Evolutionary conservation across 2,113 vertebrate species (phyloP).

Genomic region (Nicator chloris): DNA sequence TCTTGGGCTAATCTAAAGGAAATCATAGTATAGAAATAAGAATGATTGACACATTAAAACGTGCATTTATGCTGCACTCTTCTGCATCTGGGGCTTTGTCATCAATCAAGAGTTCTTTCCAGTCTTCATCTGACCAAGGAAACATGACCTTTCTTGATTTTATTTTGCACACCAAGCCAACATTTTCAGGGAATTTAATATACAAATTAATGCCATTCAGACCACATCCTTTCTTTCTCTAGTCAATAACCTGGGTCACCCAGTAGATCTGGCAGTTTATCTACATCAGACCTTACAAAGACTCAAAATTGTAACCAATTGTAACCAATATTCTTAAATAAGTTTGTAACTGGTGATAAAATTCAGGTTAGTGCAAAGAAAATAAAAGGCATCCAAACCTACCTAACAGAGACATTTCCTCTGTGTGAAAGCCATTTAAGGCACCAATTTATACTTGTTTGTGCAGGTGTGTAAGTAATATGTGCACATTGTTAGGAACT

Average conservation of each 20-base stretch:
- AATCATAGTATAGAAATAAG: neutral
- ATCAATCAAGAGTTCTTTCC: neutral
- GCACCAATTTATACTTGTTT: neutral
- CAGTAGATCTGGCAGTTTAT: neutral
- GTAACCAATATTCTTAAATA: neutral
- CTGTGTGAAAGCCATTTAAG: neutral
- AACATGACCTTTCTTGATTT: neutral
- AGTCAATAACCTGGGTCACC: neutral
- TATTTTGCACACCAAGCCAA: neutral
- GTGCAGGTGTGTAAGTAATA: neutral
- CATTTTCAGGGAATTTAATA: neutral
- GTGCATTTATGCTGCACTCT: neutral
- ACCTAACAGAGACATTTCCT: neutral
- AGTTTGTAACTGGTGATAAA: neutral
- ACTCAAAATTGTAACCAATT: neutral
- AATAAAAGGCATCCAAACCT: neutral
- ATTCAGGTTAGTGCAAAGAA: neutral
- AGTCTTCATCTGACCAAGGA: neutral
- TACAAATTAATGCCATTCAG: neutral
- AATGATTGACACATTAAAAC: neutral
- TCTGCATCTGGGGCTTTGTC: neutral
- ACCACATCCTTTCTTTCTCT: neutral
- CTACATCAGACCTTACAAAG: neutral
- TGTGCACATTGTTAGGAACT: neutral
- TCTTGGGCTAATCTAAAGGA: neutral